A percentile compares a stretch with the other conserved stretches of the same genome.
Conservation (phyloP, 2,113 vertebrate species). For the Bolborhynchus lineola region DNA sequence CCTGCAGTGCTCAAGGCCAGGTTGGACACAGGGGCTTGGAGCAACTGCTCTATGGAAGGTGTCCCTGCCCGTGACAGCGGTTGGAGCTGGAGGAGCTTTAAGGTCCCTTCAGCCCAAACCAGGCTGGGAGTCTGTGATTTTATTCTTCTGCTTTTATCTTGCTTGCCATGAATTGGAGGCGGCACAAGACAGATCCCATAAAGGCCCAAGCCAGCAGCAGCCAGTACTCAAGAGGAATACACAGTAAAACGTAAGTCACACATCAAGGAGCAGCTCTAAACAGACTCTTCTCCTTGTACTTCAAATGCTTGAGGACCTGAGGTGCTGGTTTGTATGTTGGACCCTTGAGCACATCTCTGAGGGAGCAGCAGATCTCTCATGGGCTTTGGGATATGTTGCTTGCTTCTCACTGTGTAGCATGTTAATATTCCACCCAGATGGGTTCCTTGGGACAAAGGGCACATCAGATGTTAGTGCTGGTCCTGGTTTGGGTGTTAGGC, state of each 20-base stretch:
- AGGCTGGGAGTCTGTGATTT: neutral
- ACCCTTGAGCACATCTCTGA: neutral
- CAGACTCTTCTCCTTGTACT: neutral
- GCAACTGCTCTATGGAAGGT: too few species aligned
- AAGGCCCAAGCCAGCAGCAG: rapidly evolving
- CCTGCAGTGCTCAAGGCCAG: too few species aligned
- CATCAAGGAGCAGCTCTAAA: neutral
- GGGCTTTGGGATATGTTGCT: rapidly evolving
- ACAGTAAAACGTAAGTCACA: rapidly evolving
- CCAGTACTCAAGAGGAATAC: neutral
- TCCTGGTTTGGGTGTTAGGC: neutral
- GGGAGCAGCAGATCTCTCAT: neutral
- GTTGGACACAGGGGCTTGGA: too few species aligned
- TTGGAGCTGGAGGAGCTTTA: rapidly evolving
- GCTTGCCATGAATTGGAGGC: rapidly evolving
- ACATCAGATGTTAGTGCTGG: neutral
- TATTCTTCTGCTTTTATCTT: neutral
- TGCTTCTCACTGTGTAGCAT: rapidly evolving
- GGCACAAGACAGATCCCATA: rapidly evolving
- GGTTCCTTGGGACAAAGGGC: neutral
- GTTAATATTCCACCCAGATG: neutral
- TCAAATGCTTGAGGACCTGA: rapidly evolving
- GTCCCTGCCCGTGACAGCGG: neutral
- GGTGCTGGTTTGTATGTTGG: neutral
- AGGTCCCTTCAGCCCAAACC: neutral